Conservation (phyloP, 1,140 invertebrate genomes). For the Pseudomyrmex flavicornis region DNA sequence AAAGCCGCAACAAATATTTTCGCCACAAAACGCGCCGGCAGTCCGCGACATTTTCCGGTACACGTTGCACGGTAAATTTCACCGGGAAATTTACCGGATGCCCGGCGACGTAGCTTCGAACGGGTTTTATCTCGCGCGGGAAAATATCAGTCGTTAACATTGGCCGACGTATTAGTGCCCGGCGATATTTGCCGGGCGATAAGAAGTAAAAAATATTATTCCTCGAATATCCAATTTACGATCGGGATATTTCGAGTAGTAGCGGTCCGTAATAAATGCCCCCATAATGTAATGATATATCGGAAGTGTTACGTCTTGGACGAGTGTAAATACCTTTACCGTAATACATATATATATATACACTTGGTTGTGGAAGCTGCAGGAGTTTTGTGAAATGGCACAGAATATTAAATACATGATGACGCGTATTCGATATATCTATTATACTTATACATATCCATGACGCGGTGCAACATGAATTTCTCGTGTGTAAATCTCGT, state of each 20-base stretch:
- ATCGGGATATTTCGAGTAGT: constrained; percentile 32
- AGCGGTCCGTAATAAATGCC: constrained; percentile 20
- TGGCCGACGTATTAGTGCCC: constrained; percentile 29
- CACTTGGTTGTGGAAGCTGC: neutral
- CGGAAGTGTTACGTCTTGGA: neutral
- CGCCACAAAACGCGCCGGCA: constrained; percentile 45
- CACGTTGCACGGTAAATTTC: constrained; percentile 53
- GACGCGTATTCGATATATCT: no score
- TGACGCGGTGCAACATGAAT: no score
- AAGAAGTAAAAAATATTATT: constrained; percentile 50
- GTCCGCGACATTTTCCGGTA: constrained; percentile 55
- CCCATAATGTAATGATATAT: no score
- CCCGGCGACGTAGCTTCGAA: neutral
- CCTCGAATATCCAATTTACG: constrained; percentile 42
- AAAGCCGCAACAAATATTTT: constrained; percentile 55
- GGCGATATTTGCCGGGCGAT: constrained; percentile 43
- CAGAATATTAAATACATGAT: constrained; percentile 22
- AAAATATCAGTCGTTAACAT: constrained; percentile 46
- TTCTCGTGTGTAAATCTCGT: no score
- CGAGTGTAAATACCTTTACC: neutral
- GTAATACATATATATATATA: neutral
- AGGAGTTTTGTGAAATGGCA: neutral
- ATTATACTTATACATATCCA: no score
- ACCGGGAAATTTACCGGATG: constrained; percentile 50
- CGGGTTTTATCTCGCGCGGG: constrained; percentile 33